phyloP scores from a whole-genome alignment of 2,888 invertebrate genomes.

The Mylabris sibirica region DNA sequence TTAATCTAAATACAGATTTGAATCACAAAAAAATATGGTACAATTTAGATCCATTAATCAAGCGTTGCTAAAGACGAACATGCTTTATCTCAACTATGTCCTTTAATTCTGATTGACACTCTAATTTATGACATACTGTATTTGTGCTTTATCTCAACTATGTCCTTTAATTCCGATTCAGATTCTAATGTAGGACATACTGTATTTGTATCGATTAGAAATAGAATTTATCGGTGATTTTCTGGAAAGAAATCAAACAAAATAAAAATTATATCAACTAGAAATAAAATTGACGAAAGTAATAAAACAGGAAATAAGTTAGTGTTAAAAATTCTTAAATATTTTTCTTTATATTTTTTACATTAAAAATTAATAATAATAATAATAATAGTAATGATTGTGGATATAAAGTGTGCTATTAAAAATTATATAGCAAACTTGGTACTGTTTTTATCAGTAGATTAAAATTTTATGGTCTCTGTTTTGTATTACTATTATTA shows the following conservation, averaged over 20 bases:
- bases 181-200: not conserved
- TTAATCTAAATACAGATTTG: too few relatives aligned
- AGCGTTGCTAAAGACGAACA: too few relatives aligned
- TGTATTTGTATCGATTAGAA: conserved; percentile 1
- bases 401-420: conserved; percentile 1
- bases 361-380: not conserved
- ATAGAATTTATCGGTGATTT: conserved; percentile 4
- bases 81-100: too few relatives aligned
- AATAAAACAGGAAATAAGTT: not conserved
- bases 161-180: too few relatives aligned
- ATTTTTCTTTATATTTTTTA: not conserved
- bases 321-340: not conserved
- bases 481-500: conserved; percentile 1
- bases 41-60: too few relatives aligned
- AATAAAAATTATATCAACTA: too few relatives aligned
- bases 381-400: conserved; percentile 5
- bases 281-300: not conserved
- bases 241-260: not conserved
- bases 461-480: conserved; percentile 5
- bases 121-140: too few relatives aligned
- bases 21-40: too few relatives aligned
- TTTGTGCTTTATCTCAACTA: too few relatives aligned
- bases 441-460: conserved; percentile 10
- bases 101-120: too few relatives aligned
- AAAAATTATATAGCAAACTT: conserved; percentile 9